These are phyloP conservation scores for Leptinotarsa texana DNA, from an alignment of 1,140 invertebrate species.

Conservation along the genomic window DNA sequence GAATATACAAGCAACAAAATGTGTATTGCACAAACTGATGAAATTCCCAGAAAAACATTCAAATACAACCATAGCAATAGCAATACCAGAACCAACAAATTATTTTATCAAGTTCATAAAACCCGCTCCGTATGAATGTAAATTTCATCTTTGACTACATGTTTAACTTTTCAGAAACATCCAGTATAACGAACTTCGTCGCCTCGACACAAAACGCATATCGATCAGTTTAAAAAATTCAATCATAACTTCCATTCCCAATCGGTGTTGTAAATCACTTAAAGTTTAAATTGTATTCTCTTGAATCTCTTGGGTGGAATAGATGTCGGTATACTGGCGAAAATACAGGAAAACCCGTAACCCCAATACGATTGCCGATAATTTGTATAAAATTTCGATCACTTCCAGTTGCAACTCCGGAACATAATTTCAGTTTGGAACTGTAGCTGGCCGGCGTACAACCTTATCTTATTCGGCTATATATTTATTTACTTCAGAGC, in stretches of 20 bases:
- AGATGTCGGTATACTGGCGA: constrained; percentile 13
- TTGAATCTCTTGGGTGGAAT: constrained; percentile 21
- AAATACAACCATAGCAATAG: too few species aligned
- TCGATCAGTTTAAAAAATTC: constrained; percentile 20
- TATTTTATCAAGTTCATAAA: too few species aligned
- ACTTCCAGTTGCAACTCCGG: background rate
- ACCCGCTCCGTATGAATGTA: too few species aligned
- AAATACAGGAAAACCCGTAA: constrained; percentile 15
- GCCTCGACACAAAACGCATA: background rate
- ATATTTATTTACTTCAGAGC: constrained; percentile 7
- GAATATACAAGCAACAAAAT: too few species aligned
- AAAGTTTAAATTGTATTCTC: constrained; percentile 21
- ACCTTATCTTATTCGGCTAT: constrained; percentile 10
- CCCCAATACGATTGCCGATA: background rate
- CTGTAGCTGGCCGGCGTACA: background rate
- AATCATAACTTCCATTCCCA: constrained; percentile 24
- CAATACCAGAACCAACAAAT: too few species aligned
- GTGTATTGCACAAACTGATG: too few species aligned
- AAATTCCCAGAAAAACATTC: too few species aligned
- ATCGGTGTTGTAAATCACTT: constrained; percentile 20
- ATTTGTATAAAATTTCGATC: constrained; percentile 17
- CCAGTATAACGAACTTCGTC: too few species aligned
- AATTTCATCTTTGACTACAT: too few species aligned
- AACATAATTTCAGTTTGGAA: constrained; percentile 1
- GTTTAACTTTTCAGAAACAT: too few species aligned